These are phyloP conservation scores for Turdus rufiventris DNA, from an alignment of 2,113 vertebrate genomes.

Conservation along the genomic window DNA sequence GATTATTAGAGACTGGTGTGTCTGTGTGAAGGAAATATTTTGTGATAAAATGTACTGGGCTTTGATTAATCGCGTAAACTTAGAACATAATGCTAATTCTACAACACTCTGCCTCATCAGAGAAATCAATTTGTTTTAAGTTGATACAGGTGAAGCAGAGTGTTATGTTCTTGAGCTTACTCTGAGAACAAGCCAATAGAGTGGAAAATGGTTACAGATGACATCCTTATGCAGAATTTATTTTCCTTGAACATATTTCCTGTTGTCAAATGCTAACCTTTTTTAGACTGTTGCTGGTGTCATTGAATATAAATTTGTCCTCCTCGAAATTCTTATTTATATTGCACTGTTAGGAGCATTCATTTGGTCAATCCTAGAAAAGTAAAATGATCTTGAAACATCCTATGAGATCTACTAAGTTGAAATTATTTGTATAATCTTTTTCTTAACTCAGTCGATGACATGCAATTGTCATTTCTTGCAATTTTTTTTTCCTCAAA, in stretches of 20 bases:
- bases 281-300: not conserved
- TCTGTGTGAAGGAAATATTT: not conserved
- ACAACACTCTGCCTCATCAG: constrained; percentile 13
- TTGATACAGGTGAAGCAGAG: constrained; percentile 8
- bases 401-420: not conserved
- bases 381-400: not conserved
- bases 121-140: constrained; percentile 59
- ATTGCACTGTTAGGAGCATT: not conserved
- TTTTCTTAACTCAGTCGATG: constrained; percentile 72
- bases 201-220: constrained; percentile 24
- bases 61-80: constrained; percentile 46
- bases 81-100: constrained; percentile 49
- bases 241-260: not conserved
- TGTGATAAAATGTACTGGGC: not conserved
- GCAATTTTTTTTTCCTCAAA: constrained; percentile 43
- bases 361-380: not conserved
- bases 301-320: not conserved
- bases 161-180: constrained; percentile 34
- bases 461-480: constrained; percentile 53
- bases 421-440: constrained; percentile 6
- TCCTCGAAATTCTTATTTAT: constrained; percentile 15
- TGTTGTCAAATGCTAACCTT: constrained; percentile 30
- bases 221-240: not conserved
- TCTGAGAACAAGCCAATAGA: constrained; percentile 40
- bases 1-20: not conserved